A percentile compares a stretch with the other conserved stretches of the same genome.
These are phyloP conservation scores for Ornithoptera priamus DNA, from an alignment of 2,888 invertebrate genomes.

Conservation along the genomic window DNA sequence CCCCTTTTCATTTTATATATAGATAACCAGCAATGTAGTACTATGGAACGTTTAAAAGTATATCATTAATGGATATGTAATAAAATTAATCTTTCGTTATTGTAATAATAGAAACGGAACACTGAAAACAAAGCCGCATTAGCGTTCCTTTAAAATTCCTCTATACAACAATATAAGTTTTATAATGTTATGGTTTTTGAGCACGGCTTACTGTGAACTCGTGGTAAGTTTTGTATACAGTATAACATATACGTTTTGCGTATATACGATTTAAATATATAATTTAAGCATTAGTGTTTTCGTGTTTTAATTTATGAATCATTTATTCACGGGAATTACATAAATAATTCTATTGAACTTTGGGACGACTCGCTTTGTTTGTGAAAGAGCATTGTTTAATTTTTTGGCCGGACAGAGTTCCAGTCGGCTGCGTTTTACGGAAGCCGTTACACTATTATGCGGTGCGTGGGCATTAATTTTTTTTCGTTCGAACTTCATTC, in stretches of 20 bases:
- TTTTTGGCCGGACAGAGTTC: constrained; percentile 48
- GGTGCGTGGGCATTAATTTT: constrained; percentile 30
- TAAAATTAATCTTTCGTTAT: background rate
- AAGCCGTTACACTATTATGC: constrained; percentile 45
- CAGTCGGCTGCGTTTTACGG: constrained; percentile 59
- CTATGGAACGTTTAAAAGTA: background rate
- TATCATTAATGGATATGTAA: background rate
- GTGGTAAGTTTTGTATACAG: constrained; percentile 55
- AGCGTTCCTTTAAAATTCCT: constrained; percentile 3
- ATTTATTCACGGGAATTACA: constrained; percentile 13
- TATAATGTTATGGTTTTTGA: constrained; percentile 53
- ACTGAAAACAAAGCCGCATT: background rate
- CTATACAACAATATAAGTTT: constrained; percentile 41
- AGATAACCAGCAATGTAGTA: background rate
- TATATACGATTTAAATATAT: background rate
- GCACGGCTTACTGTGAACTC: constrained; percentile 54
- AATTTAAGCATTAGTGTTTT: background rate
- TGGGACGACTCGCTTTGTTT: constrained; percentile 20
- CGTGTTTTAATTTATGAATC: constrained; percentile 15
- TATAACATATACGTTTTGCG: constrained; percentile 38
- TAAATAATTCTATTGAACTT: constrained; percentile 11
- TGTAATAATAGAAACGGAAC: background rate
- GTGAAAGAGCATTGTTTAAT: constrained; percentile 11
- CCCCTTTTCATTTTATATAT: too few relatives aligned
- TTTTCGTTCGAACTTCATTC: background rate